A percentile compares a stretch with the other conserved stretches of the same genome.
These are phyloP conservation scores for Limnothrissa miodon DNA, from an alignment of 2,113 vertebrate genomes.

Conservation along the genomic window DNA sequence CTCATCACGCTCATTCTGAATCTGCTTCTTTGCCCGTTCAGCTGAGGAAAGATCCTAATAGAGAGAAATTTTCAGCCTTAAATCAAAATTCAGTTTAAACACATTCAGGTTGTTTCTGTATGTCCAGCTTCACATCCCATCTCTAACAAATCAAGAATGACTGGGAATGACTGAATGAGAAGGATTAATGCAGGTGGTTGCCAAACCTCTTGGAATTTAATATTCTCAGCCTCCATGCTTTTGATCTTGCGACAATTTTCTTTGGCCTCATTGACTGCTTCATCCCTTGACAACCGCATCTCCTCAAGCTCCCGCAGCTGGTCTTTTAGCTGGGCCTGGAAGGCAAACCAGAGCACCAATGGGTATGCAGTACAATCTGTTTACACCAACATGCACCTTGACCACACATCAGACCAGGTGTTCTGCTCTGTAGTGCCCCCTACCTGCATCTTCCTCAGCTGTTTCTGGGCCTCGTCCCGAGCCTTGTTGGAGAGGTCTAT, in stretches of 20 bases:
- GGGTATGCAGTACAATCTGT: background rate
- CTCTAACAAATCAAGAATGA: background rate
- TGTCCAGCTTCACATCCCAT: background rate
- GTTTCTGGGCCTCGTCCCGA: constrained; percentile 90
- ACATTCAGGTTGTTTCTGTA: background rate
- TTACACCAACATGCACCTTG: background rate
- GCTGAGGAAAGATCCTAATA: constrained; percentile 87
- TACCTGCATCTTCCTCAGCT: constrained; percentile 92
- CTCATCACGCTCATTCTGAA: constrained; percentile 91
- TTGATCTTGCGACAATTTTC: constrained; percentile 95
- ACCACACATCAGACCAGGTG: background rate
- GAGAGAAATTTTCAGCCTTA: background rate
- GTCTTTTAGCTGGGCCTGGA: constrained; percentile 89
- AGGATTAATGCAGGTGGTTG: background rate
- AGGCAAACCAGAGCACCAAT: background rate
- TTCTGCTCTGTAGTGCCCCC: constrained; percentile 20
- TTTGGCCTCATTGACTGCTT: constrained; percentile 82
- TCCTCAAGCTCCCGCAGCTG: constrained; percentile 87
- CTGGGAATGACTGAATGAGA: background rate
- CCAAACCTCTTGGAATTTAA: constrained; percentile 89
- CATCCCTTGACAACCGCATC: constrained; percentile 84
- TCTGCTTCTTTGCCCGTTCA: constrained; percentile 85
- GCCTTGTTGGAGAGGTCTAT: constrained; percentile 87
- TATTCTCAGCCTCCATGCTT: constrained; percentile 87
- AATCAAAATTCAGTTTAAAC: no score